phyloP scores from a whole-genome alignment of 1,140 invertebrate species.

The Leptopilina boulardi region DNA sequence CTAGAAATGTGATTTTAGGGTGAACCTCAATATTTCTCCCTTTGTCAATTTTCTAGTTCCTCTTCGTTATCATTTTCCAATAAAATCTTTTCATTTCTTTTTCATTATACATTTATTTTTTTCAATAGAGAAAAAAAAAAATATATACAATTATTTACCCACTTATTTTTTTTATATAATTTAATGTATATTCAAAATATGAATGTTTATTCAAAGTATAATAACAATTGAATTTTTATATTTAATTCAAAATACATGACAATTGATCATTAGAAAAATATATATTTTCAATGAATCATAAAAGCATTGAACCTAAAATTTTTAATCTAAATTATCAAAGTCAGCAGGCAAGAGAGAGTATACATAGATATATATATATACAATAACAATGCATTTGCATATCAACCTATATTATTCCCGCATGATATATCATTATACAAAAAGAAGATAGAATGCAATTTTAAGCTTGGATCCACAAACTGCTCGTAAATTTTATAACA shows the following conservation, averaged over 20 bases:
- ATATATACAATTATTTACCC: too few relatives aligned
- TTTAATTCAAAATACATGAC: background rate
- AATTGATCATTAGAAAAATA: background rate
- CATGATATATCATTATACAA: constrained; percentile 25
- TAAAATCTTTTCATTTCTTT: background rate
- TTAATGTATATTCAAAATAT: too few relatives aligned
- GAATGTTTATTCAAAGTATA: too few relatives aligned
- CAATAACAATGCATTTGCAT: background rate
- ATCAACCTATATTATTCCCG: constrained; percentile 9
- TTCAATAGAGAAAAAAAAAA: background rate
- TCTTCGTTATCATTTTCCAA: constrained; percentile 1
- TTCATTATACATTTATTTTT: background rate
- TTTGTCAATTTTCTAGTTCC: constrained; percentile 12
- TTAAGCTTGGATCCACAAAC: constrained; percentile 47
- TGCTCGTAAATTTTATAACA: constrained; percentile 54
- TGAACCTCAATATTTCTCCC: constrained; percentile 12
- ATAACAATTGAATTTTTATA: too few relatives aligned
- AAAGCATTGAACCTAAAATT: background rate
- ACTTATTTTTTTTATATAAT: too few relatives aligned
- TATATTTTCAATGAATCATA: constrained; percentile 9
- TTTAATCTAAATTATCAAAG: constrained; percentile 11
- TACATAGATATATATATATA: too few relatives aligned
- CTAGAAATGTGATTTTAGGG: constrained; percentile 11
- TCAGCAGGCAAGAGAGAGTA: background rate
- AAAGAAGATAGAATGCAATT: constrained; percentile 48